These are phyloP conservation scores for Recurvirostra avosetta DNA, from an alignment of 2,113 vertebrate genomes.

Conservation along the genomic window DNA sequence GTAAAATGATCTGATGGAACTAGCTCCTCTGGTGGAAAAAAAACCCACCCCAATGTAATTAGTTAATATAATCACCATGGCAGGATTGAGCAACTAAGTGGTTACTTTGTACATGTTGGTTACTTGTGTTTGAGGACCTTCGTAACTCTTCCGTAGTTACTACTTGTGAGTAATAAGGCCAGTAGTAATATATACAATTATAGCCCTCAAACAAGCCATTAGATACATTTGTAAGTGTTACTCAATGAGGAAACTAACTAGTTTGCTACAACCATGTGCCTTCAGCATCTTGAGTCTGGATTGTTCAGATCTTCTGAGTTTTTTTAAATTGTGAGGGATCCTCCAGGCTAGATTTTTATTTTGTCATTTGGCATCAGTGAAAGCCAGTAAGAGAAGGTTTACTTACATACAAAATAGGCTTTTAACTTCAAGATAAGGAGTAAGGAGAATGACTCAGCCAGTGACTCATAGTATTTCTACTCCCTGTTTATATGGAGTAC, in stretches of 20 bases:
- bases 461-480: background rate
- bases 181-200: background rate
- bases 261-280: background rate
- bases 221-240: background rate
- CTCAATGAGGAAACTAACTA: background rate
- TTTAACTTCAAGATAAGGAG: background rate
- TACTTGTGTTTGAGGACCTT: slow-evolving; percentile 5
- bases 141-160: background rate
- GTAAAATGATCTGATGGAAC: background rate
- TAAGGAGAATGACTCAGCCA: background rate
- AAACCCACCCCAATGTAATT: background rate
- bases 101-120: background rate
- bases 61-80: background rate
- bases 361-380: background rate
- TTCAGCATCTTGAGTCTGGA: background rate
- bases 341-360: background rate
- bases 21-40: background rate
- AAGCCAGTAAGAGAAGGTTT: background rate
- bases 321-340: background rate
- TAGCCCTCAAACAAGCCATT: background rate
- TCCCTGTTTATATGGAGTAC: background rate
- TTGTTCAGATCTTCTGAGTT: background rate
- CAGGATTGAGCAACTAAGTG: background rate
- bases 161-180: background rate
- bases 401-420: background rate